Conservation (phyloP, 2,888 invertebrate genomes). For the Uloborus plumipes region DNA sequence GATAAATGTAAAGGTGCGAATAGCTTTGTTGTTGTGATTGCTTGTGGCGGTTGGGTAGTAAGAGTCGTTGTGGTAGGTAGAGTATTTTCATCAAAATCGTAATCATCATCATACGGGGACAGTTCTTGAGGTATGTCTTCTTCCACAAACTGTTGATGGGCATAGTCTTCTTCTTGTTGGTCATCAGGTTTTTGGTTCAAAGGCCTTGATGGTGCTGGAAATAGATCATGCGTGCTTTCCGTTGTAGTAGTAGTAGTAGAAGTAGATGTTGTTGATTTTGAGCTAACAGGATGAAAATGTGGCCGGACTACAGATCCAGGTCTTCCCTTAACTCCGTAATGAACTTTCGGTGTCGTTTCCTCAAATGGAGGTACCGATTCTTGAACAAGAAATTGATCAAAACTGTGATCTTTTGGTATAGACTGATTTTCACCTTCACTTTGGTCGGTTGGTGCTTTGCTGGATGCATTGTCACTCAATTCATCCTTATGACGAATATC, state of each 20-base stretch:
- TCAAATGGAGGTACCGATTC: constrained; percentile 23
- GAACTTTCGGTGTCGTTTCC: background rate
- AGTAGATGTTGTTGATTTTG: background rate
- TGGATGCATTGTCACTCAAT: no score
- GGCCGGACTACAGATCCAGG: constrained; percentile 35
- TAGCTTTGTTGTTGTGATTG: constrained; percentile 2
- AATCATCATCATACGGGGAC: constrained; percentile 32
- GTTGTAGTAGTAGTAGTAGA: constrained; percentile 4
- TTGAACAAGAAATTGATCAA: background rate
- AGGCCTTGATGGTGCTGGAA: constrained; percentile 56
- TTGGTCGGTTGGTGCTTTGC: no score
- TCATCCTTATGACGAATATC: background rate
- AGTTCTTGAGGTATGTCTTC: constrained; percentile 34
- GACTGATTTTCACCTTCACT: no score
- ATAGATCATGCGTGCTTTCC: constrained; percentile 25
- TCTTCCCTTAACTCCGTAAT: constrained; percentile 27
- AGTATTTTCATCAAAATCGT: constrained; percentile 27
- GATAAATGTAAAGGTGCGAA: background rate
- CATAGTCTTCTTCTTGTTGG: constrained; percentile 40
- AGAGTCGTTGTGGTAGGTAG: background rate
- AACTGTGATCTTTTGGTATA: background rate
- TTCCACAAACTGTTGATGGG: constrained; percentile 36
- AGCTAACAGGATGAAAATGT: constrained; percentile 26
- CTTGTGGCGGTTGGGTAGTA: background rate
- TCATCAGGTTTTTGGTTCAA: constrained; percentile 31